These are phyloP conservation scores for Galeopsomyia nigrocyanea DNA, from an alignment of 2,888 invertebrate species.

Conservation along the genomic window DNA sequence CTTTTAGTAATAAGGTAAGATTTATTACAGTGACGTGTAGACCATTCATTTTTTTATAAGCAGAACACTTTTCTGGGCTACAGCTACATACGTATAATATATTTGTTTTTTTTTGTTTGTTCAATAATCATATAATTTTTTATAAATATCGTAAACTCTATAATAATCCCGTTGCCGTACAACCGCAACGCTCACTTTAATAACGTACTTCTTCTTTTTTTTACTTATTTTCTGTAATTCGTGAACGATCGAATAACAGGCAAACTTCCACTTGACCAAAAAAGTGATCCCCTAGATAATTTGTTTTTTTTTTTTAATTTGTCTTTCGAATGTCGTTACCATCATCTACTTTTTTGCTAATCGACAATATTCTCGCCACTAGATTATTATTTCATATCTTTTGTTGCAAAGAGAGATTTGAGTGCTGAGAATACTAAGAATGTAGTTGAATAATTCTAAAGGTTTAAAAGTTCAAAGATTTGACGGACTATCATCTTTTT, in stretches of 20 bases:
- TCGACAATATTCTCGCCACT: too few species aligned
- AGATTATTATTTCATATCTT: too few species aligned
- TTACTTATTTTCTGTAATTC: conserved; percentile 36
- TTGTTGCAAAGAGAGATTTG: neutral
- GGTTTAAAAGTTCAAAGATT: conserved; percentile 21
- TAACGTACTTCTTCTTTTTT: conserved; percentile 47
- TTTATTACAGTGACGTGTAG: conserved; percentile 54
- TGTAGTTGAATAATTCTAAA: conserved; percentile 19
- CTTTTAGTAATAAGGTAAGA: conserved; percentile 33
- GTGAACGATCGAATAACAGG: conserved; percentile 58
- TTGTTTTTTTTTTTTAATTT: conserved; percentile 16
- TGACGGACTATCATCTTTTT: conserved; percentile 25
- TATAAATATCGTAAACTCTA: conserved; percentile 63
- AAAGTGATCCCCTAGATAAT: conserved; percentile 55
- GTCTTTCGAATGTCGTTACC: conserved; percentile 36
- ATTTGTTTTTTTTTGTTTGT: conserved; percentile 51
- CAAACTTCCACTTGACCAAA: conserved; percentile 59
- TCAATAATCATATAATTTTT: conserved; percentile 51
- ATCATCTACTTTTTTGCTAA: conserved; percentile 37
- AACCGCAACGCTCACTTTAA: conserved; percentile 57
- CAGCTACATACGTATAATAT: conserved; percentile 61
- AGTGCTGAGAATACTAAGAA: conserved; percentile 20
- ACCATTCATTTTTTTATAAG: conserved; percentile 60
- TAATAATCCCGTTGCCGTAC: conserved; percentile 58
- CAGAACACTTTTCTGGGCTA: conserved; percentile 60